Conservation (phyloP, 2,113 vertebrate genomes). For the Solea senegalensis region DNA sequence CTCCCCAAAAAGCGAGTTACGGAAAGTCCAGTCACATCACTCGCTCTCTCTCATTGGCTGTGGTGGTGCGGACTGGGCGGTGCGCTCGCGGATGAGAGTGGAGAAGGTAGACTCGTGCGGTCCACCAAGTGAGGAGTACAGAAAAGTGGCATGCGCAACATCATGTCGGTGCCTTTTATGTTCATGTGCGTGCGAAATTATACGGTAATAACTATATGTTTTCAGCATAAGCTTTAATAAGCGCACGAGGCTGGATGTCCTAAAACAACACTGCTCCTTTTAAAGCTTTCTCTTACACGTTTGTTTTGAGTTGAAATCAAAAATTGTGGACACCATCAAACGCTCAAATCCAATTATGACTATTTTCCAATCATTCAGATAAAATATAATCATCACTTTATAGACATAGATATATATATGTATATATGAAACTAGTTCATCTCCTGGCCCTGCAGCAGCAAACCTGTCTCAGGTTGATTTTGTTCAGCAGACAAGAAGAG, state of each 20-base stretch:
- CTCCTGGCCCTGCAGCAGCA: slow-evolving; percentile 13
- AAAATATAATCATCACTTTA: neutral
- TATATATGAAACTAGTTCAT: neutral
- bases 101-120: slow-evolving; percentile 36
- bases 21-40: slow-evolving; percentile 84
- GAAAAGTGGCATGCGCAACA: neutral
- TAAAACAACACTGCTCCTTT: neutral
- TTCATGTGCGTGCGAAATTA: neutral
- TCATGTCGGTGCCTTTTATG: slow-evolving; percentile 11
- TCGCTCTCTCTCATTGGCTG: slow-evolving; percentile 89
- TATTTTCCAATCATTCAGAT: neutral
- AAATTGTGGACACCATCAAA: neutral
- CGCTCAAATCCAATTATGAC: slow-evolving; percentile 4
- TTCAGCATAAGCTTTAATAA: neutral
- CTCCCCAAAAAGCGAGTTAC: slow-evolving; percentile 82
- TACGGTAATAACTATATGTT: neutral
- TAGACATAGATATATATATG: too few species aligned
- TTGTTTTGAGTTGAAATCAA: too few species aligned
- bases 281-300: neutral
- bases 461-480: slow-evolving; percentile 25
- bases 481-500: slow-evolving; percentile 71
- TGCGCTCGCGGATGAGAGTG: slow-evolving; percentile 58
- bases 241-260: too few species aligned
- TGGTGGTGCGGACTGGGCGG: slow-evolving; percentile 60
- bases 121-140: slow-evolving; percentile 1